phyloP scores from a whole-genome alignment of 2,797 vertebrate species.

The Onychomys leucogaster region DNA sequence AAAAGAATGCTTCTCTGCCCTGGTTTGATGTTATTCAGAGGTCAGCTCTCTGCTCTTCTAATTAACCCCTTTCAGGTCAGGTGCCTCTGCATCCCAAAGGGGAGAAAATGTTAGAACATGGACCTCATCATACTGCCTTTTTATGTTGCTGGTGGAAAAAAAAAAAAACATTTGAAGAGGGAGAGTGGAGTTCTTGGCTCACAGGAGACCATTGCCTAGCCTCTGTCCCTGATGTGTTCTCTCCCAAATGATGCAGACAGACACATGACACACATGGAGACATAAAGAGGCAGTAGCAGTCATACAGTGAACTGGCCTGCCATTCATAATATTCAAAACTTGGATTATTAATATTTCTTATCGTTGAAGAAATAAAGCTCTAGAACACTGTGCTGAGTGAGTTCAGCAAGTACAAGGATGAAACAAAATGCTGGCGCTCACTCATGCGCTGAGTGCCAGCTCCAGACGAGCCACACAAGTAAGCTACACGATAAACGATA shows the following conservation, averaged over 20 bases:
- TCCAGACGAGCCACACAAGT: neutral
- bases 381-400: conserved; percentile 2
- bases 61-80: neutral
- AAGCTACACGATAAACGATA: neutral
- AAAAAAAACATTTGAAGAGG: neutral
- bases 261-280: neutral
- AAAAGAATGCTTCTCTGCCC: neutral
- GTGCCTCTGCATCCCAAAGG: neutral
- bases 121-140: neutral
- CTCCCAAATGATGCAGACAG: neutral
- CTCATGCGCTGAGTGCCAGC: neutral
- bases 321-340: neutral
- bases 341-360: neutral
- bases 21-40: neutral
- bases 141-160: neutral
- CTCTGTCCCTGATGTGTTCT: neutral
- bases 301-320: neutral
- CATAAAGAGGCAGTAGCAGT: neutral
- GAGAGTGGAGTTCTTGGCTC: neutral
- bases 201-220: neutral
- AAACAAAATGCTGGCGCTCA: neutral
- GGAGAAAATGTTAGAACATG: neutral
- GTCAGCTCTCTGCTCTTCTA: neutral
- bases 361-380: conserved; percentile 36
- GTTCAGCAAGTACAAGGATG: neutral